Conservation (phyloP, 30 jellyfish, hydroid and myxozoan genomes). For the Turritopsis rubra region DNA sequence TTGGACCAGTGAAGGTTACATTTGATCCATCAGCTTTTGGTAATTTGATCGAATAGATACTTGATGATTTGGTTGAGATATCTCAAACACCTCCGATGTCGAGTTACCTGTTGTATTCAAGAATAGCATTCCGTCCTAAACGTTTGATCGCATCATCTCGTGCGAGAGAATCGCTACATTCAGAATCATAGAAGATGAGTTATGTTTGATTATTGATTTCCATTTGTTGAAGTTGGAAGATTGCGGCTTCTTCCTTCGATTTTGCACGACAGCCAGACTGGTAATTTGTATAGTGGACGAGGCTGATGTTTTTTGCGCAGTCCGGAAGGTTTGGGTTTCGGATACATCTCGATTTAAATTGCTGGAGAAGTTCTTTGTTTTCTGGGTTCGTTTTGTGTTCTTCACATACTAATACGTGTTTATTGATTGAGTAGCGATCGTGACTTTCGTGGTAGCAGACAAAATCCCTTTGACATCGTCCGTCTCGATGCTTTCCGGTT, state of each 20-base stretch:
- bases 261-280: neutral
- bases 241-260: neutral
- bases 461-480: constrained; percentile 15
- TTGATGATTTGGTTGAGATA: neutral
- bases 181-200: neutral
- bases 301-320: neutral
- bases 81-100: too few species aligned
- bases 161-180: neutral
- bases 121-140: too few species aligned
- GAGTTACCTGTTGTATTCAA: too few species aligned
- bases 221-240: neutral
- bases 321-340: neutral
- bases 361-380: neutral
- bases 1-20: neutral
- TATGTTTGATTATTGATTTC: neutral
- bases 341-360: neutral
- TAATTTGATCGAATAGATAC: neutral
- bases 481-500: too few species aligned
- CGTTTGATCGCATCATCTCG: too few species aligned
- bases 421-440: neutral
- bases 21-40: neutral
- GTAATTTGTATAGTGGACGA: too few species aligned
- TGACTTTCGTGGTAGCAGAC: constrained; percentile 15
- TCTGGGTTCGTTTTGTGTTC: neutral
- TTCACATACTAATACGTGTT: constrained; percentile 21